phyloP scores from a whole-genome alignment of 2,797 vertebrate species.

The Pempheris klunzingeri region DNA sequence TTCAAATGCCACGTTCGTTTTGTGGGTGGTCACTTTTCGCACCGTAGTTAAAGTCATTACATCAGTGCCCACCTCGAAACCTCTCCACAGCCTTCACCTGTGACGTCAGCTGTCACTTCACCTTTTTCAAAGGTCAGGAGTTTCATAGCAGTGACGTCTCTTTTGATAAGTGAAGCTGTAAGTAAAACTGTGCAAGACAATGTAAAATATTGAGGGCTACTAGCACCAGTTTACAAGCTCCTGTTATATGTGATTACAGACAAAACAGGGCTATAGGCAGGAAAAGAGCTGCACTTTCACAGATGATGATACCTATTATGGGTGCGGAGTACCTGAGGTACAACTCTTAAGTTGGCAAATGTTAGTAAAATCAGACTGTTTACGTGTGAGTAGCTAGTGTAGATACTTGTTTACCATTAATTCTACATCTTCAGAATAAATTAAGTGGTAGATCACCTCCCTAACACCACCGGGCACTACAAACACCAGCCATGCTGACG shows the following conservation, averaged over 20 bases:
- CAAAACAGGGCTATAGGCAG: constrained; percentile 23
- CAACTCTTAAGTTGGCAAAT: not conserved
- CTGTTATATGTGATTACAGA: constrained; percentile 30
- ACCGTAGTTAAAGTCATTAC: not conserved
- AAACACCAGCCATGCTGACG: constrained; percentile 1
- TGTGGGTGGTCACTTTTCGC: constrained; percentile 9
- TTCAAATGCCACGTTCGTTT: not conserved
- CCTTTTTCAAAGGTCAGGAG: constrained; percentile 10
- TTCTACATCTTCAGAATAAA: constrained; percentile 3
- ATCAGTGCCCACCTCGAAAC: constrained; percentile 10
- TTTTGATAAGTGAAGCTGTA: constrained; percentile 12
- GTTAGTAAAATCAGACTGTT: not conserved
- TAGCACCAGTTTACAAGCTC: too few relatives aligned
- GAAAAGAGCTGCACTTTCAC: not conserved
- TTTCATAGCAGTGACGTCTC: not conserved
- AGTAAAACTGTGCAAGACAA: constrained; percentile 26
- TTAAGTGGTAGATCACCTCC: not conserved
- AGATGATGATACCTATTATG: not conserved
- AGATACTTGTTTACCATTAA: not conserved
- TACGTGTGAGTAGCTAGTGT: not conserved
- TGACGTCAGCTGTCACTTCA: constrained; percentile 18
- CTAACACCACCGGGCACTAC: not conserved
- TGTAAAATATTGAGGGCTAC: constrained; percentile 57
- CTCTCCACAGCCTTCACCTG: not conserved
- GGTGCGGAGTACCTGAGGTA: too few relatives aligned